Evolutionary conservation across 2,797 vertebrate species (phyloP).

Genomic region (Carduelis carduelis): DNA sequence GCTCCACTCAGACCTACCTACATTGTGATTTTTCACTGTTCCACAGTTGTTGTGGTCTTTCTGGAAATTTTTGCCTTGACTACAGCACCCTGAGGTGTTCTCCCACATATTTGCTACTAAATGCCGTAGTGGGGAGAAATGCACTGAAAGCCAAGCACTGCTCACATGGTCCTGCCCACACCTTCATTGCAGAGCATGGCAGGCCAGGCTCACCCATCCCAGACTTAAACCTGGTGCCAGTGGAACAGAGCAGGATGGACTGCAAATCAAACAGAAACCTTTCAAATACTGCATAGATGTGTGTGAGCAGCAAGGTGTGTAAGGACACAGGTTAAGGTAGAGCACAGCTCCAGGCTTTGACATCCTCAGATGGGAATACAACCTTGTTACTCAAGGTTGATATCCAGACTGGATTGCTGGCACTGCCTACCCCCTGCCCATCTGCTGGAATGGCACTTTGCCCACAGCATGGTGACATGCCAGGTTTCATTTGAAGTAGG

Average conservation of each 20-base stretch:
- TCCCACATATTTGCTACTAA: not conserved
- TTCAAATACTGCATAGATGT: not conserved
- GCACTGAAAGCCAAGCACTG: not conserved
- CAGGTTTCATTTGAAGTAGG: conserved; percentile 25
- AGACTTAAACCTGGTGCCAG: not conserved
- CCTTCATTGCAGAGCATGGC: not conserved
- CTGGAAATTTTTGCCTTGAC: not conserved
- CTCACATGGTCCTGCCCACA: not conserved
- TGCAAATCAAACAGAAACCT: not conserved
- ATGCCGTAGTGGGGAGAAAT: not conserved
- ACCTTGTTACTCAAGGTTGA: conserved; percentile 48
- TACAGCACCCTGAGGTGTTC: not conserved
- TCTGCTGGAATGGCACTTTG: conserved; percentile 39
- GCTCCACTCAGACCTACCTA: not conserved
- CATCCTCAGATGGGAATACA: conserved; percentile 9
- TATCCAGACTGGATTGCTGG: conserved; percentile 23
- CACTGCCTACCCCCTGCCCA: conserved; percentile 12
- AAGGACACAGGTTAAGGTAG: not conserved
- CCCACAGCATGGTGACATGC: not conserved
- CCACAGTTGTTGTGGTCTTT: not conserved
- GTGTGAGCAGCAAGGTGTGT: not conserved
- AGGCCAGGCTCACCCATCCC: not conserved
- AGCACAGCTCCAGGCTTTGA: not conserved
- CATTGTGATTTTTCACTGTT: not conserved
- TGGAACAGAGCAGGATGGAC: not conserved